Evolutionary conservation across 2,113 vertebrate species (phyloP).

Genomic region (Oryzias melastigma): DNA sequence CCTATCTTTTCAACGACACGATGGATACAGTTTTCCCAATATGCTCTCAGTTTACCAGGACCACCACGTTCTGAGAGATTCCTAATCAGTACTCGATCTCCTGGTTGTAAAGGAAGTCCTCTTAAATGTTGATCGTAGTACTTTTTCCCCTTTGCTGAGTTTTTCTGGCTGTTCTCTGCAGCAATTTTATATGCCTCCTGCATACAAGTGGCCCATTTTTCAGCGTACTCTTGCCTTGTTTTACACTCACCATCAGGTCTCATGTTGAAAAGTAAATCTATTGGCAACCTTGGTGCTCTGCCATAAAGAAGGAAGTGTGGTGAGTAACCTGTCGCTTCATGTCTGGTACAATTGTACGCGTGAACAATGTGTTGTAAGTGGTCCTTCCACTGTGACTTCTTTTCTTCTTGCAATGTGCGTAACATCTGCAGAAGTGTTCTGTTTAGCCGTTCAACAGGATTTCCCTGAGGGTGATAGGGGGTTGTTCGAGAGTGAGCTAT

Average conservation of each 20-base stretch:
- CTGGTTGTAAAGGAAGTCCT: conserved; percentile 19
- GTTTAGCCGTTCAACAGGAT: background rate
- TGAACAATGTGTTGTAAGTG: background rate
- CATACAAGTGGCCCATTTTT: background rate
- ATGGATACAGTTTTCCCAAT: conserved; percentile 15
- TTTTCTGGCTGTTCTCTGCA: background rate
- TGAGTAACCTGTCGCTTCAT: conserved; percentile 2
- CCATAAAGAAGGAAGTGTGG: background rate
- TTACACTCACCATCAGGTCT: background rate
- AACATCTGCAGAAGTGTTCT: background rate
- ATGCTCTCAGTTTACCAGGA: conserved; percentile 19
- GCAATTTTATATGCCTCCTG: too few species aligned
- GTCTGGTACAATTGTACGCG: background rate
- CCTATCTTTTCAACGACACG: conserved; percentile 6
- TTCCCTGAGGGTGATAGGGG: too few species aligned
- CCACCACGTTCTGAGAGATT: conserved; percentile 10
- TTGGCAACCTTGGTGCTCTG: background rate
- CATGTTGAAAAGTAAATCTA: conserved; percentile 1
- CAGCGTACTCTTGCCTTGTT: background rate
- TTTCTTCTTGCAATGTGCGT: background rate
- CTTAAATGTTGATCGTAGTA: conserved; percentile 7
- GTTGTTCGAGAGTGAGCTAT: background rate
- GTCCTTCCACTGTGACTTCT: background rate
- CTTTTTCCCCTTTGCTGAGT: too few species aligned
- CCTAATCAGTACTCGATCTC: conserved; percentile 25